Conservation (phyloP, 2,888 invertebrate species). For the Drosophila borealis region DNA sequence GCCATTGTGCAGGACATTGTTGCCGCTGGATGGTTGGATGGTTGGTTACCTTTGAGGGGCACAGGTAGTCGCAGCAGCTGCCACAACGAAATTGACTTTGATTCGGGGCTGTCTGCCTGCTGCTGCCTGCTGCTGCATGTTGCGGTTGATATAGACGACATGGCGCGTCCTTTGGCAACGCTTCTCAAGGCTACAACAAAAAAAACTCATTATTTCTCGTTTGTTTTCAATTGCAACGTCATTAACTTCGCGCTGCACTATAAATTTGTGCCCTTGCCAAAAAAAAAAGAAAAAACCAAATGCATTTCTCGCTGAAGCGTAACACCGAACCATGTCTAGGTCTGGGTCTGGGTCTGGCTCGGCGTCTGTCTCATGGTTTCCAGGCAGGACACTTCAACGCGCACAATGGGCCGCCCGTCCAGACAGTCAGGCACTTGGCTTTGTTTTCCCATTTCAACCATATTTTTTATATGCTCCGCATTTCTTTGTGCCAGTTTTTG, state of each 20-base stretch:
- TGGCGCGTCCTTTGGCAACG: constrained; percentile 59
- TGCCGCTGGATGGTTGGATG: constrained; percentile 26
- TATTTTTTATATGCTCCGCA: constrained; percentile 24
- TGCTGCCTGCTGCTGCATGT: constrained; percentile 43
- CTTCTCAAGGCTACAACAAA: constrained; percentile 36
- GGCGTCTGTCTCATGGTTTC: constrained; percentile 6
- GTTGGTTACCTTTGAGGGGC: background rate
- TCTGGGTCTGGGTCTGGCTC: constrained; percentile 23
- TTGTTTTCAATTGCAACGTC: constrained; percentile 78
- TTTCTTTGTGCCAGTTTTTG: constrained; percentile 57
- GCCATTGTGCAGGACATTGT: constrained; percentile 48
- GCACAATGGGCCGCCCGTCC: constrained; percentile 59
- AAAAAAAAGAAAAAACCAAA: constrained; percentile 23
- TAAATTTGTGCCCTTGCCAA: constrained; percentile 64
- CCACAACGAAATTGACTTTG: constrained; percentile 67
- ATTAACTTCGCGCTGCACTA: constrained; percentile 69
- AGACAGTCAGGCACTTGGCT: constrained; percentile 70
- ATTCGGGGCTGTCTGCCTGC: constrained; percentile 24
- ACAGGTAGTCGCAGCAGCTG: constrained; percentile 63
- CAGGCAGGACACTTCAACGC: constrained; percentile 58
- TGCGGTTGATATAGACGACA: constrained; percentile 76
- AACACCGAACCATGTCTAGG: constrained; percentile 39
- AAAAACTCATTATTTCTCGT: constrained; percentile 75
- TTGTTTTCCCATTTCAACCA: constrained; percentile 44
- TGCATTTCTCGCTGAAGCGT: constrained; percentile 58